Evolutionary conservation across 2,888 invertebrate genomes (phyloP), one percentile per base, ranked within the genome.

Genomic region (Blastobasis adustella): DNA sequence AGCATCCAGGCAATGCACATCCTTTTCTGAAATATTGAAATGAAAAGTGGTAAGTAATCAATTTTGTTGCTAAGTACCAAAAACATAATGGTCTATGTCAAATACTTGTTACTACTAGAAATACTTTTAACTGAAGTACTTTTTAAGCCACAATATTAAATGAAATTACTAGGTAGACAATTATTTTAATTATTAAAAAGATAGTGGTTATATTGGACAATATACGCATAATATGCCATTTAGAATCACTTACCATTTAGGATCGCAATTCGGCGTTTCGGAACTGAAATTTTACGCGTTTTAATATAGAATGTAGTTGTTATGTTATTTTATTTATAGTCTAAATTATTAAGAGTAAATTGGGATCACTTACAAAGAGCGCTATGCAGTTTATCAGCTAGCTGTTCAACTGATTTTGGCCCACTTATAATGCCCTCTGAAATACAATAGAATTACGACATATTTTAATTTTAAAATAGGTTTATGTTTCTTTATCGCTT

Each of bases 381-480:
- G 60, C 63, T 65, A 59, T 79, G 84, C 47, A 84, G 59, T 54
- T 49, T 73, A 51, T 83, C 83, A 37, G 82, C 75, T 49, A 84
- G 62, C n/a, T 65, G 61, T 58, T 76, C 62, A 4, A 75, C 58
- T 51, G 56, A 69, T 52, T 53, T 63, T 3, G 76, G 50, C 37
- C 66, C 67, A 58, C 74, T 81, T 1, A 85, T 69, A 50, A 84
- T 74, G 43, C 84, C 84, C 45, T 49, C 77, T 80, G 58, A 47
- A 68, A 63, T 51, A 44, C 6, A 40, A 37, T 23, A 46, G 37
- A 10, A 39, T 47, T 46, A 45, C 46, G 3, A 50, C 23, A 36
- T 23, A 47, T 47, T 10, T 38, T 38, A n/a, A 7, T n/a, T 45
- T 45, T 4, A 1, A 6, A 37, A 6, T 23, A 23, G 23, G 23